Conservation (phyloP, 2,797 vertebrate species). For the Telmatherina bonti region DNA sequence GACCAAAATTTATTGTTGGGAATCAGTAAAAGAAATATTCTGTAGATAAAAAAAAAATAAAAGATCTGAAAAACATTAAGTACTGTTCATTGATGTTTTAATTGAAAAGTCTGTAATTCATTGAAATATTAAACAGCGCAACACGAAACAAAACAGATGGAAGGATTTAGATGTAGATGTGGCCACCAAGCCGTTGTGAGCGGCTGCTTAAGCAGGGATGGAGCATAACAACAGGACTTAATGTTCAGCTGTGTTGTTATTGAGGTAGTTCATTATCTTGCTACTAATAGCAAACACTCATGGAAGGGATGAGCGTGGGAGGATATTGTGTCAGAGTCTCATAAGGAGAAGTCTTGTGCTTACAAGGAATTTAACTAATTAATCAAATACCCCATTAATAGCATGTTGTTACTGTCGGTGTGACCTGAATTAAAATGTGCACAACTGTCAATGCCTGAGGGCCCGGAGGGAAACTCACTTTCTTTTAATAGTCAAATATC, state of each 20-base stretch:
- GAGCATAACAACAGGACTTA: conserved; percentile 32
- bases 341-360: conserved; percentile 43
- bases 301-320: conserved; percentile 65
- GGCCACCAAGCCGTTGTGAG: conserved; percentile 3
- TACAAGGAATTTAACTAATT: conserved; percentile 61
- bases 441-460: conserved; percentile 16
- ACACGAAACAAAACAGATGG: not conserved
- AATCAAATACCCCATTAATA: conserved; percentile 63
- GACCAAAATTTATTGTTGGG: not conserved
- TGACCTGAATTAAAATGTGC: conserved; percentile 54
- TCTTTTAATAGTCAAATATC: conserved; percentile 57
- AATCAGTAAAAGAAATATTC: not conserved
- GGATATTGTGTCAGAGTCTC: conserved; percentile 56
- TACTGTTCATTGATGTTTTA: not conserved
- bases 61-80: not conserved
- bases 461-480: conserved; percentile 31
- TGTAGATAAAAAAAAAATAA: not conserved
- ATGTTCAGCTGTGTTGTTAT: conserved; percentile 39
- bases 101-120: not conserved
- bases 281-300: conserved; percentile 51
- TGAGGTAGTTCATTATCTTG: conserved; percentile 56
- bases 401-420: conserved; percentile 37
- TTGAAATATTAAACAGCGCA: not conserved
- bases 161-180: conserved; percentile 3
- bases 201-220: conserved; percentile 17